Evolutionary conservation across 2,888 invertebrate genomes (phyloP).

Genomic region (Drosophila peninsularis): DNA sequence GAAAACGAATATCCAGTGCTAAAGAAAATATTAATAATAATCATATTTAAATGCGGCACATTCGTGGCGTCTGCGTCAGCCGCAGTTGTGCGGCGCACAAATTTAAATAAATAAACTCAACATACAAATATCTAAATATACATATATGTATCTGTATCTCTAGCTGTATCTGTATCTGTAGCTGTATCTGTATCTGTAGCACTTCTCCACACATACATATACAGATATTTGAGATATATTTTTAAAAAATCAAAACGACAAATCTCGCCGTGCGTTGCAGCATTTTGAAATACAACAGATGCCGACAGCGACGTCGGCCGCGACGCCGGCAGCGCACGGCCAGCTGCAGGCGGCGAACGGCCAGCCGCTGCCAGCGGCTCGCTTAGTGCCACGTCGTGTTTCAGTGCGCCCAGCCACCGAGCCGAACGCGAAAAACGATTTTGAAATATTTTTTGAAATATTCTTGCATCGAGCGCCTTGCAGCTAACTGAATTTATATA

Average conservation of each 20-base stretch:
- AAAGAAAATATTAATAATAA: conserved; percentile 42
- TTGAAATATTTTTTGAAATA: conserved; percentile 25
- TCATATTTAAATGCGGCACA: conserved; percentile 44
- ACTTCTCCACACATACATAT: conserved; percentile 32
- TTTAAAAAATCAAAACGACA: conserved; percentile 78
- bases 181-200: conserved; percentile 31
- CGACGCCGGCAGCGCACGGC: conserved; percentile 25
- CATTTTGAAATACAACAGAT: conserved; percentile 75
- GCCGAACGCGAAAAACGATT: conserved; percentile 48
- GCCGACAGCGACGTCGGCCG: conserved; percentile 30
- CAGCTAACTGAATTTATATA: conserved; percentile 39
- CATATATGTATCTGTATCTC: conserved; percentile 17
- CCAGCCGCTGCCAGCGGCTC: conserved; percentile 32
- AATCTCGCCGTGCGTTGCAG: conserved; percentile 55
- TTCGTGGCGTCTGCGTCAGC: conserved; percentile 32
- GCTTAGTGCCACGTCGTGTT: conserved; percentile 81
- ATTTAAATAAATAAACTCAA: conserved; percentile 47
- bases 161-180: conserved; percentile 20
- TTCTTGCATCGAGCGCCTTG: conserved; percentile 15
- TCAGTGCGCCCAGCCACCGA: conserved; percentile 76
- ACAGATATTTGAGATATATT: conserved; percentile 63
- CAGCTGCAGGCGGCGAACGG: conserved; percentile 52
- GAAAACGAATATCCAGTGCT: conserved; percentile 38
- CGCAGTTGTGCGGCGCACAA: conserved; percentile 32
- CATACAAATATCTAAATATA: conserved; percentile 33